A percentile compares a stretch with the other conserved stretches of the same genome.
Evolutionary conservation across 2,797 vertebrate species (phyloP).

Genomic region (Labeo calbasu): DNA sequence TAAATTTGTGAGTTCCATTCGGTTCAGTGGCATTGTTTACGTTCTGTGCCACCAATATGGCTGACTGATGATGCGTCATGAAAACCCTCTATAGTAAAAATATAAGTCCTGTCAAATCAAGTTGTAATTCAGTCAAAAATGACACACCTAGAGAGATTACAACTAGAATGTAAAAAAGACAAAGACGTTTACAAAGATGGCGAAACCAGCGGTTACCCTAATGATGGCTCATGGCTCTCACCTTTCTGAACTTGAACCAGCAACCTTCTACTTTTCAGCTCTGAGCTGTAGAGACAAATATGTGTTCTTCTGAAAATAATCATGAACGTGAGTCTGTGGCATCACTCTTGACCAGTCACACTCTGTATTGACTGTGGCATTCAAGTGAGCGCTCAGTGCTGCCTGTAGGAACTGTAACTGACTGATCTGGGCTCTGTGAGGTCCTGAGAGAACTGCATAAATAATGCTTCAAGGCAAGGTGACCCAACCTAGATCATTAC

Average conservation of each 20-base stretch:
- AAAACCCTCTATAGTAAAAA: background rate
- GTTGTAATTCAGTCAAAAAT: background rate
- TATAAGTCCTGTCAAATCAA: background rate
- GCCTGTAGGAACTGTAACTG: constrained; percentile 52
- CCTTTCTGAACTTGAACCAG: background rate
- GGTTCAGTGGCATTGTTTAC: too few relatives aligned
- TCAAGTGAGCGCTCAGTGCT: constrained; percentile 36
- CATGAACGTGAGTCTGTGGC: background rate
- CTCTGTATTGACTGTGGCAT: constrained; percentile 49
- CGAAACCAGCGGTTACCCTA: background rate
- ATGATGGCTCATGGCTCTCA: background rate
- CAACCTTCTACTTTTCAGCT: background rate
- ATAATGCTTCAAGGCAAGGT: constrained; percentile 65
- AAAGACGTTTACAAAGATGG: background rate
- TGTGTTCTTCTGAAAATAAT: constrained; percentile 7
- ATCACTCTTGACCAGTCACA: constrained; percentile 41
- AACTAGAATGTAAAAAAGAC: background rate
- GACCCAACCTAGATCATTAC: constrained; percentile 62
- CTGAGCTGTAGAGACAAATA: background rate
- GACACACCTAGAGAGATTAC: background rate
- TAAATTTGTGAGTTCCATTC: too few relatives aligned
- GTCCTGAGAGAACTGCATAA: constrained; percentile 55
- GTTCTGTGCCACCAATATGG: too few relatives aligned
- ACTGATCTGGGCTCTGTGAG: constrained; percentile 59
- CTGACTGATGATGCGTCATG: too few relatives aligned